Base-by-base conservation (phyloP, 2,888 invertebrate species). In the Lasioglossum marginatum region DNA sequence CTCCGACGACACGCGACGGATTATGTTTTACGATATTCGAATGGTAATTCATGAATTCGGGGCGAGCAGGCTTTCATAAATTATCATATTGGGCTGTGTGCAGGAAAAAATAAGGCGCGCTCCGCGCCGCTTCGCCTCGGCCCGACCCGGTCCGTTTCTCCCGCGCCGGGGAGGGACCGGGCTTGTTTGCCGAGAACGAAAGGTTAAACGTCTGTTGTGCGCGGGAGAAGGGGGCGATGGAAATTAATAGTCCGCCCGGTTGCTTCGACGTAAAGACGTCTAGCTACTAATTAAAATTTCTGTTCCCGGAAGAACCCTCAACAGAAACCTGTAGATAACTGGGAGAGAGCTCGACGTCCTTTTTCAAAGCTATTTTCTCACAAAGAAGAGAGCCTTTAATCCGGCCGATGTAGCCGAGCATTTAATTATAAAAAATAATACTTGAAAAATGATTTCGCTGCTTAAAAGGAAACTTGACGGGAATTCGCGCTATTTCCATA, bases 251-350 rank as follows among this genome's bases (percentile, higher is more conserved):
- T 79, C 74, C 71, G 79, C 76, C 70, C 60, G 87, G 76, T 77
- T 81, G 86, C 83, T 82, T 80, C 86, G 79, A 88, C 85, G 81
- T 89, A 89, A 90, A 90, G 89, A 89, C 86, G 90, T 88, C 87
- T 89, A 90, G 81, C 82, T 88, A 81, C 89, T 90, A 90, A 90
- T 90, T 90, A 90, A 90, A 90, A 90, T 90, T 89, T 88, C 86
- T 88, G 83, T 85, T 86, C 90, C 66, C 79, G 73, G 79, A 82
- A 76, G 86, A 81, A 73, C 45, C 81, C 81, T 80, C 71, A 37
- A 52, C 75, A 60, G 85, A 27, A 85, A 82, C 81, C 77, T 75
- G 78, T 66, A 81, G 87, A 90, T 90, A 89, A 88, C 86, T 40
- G 52, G 1, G 4, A 34, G 68, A 63, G 31, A 34, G 45, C 63